phyloP scores from a whole-genome alignment of 1,140 invertebrate species.

The Ruditapes philippinarum region DNA sequence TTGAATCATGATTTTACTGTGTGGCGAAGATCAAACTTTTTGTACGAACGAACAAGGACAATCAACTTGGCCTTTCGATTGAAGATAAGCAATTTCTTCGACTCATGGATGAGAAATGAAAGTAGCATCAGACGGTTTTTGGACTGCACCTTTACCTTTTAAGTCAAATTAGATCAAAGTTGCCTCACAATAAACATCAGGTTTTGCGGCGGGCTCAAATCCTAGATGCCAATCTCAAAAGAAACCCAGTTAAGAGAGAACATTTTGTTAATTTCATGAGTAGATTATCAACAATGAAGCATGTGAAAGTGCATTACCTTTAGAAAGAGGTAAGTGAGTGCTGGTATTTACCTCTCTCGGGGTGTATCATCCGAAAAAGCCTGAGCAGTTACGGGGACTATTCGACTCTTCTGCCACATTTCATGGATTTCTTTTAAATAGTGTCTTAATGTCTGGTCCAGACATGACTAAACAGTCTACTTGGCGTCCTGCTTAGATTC shows the following conservation, averaged over 20 bases:
- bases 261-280: slow-evolving; percentile 45
- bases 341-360: neutral
- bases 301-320: neutral
- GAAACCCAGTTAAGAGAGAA: slow-evolving; percentile 10
- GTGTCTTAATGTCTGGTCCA: slow-evolving; percentile 77
- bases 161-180: neutral
- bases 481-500: slow-evolving; percentile 15
- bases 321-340: neutral
- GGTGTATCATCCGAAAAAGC: slow-evolving; percentile 53
- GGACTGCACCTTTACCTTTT: slow-evolving; percentile 31
- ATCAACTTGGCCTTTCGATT: slow-evolving; percentile 5
- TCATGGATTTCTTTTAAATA: slow-evolving; percentile 72
- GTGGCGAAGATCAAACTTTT: slow-evolving; percentile 3
- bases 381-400: slow-evolving; percentile 40
- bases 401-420: slow-evolving; percentile 59
- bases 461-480: slow-evolving; percentile 58
- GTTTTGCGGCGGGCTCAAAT: neutral
- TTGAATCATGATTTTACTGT: too few species aligned
- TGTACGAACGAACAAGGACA: neutral
- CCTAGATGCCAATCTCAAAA: slow-evolving; percentile 26
- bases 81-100: slow-evolving; percentile 41
- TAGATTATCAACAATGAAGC: neutral
- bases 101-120: slow-evolving; percentile 27
- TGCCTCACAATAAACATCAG: slow-evolving; percentile 33
- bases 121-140: neutral